Conservation (phyloP, 2,888 invertebrate species). For the Eumacrocentrus americanus region DNA sequence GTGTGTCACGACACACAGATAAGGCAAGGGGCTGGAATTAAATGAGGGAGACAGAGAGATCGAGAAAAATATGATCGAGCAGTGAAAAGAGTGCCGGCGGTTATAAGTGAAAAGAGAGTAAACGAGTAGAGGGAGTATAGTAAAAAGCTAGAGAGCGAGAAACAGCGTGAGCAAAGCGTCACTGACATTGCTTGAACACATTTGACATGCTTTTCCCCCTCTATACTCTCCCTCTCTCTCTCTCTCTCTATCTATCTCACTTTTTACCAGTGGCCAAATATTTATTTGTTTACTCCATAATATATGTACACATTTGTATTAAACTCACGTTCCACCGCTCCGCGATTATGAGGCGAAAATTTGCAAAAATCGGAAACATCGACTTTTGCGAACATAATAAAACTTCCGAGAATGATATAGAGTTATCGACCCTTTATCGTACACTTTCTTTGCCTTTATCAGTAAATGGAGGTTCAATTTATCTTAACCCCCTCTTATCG, state of each 20-base stretch:
- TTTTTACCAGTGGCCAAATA: constrained; percentile 53
- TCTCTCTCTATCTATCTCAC: constrained; percentile 38
- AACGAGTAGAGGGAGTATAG: constrained; percentile 22
- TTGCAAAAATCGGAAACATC: not conserved
- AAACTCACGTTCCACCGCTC: constrained; percentile 35
- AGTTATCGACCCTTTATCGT: constrained; percentile 40
- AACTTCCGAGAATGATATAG: not conserved
- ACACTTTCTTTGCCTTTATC: constrained; percentile 16
- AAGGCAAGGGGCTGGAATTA: constrained; percentile 7
- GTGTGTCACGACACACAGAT: constrained; percentile 2
- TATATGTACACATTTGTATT: constrained; percentile 45
- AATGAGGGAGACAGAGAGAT: constrained; percentile 15
- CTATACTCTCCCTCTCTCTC: too few species aligned
- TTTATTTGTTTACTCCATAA: constrained; percentile 56
- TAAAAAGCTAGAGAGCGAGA: constrained; percentile 32
- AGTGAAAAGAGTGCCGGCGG: constrained; percentile 8
- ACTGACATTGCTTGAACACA: constrained; percentile 55
- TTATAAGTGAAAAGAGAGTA: constrained; percentile 22
- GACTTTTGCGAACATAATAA: not conserved
- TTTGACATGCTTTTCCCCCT: too few species aligned
- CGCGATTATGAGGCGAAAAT: constrained; percentile 18
- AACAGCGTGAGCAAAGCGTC: constrained; percentile 36
- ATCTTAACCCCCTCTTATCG: not conserved
- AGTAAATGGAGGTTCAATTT: too few species aligned
- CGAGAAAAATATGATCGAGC: too few species aligned